Base-by-base conservation (phyloP, 2,797 vertebrate species). In the Eremophila alpestris region DNA sequence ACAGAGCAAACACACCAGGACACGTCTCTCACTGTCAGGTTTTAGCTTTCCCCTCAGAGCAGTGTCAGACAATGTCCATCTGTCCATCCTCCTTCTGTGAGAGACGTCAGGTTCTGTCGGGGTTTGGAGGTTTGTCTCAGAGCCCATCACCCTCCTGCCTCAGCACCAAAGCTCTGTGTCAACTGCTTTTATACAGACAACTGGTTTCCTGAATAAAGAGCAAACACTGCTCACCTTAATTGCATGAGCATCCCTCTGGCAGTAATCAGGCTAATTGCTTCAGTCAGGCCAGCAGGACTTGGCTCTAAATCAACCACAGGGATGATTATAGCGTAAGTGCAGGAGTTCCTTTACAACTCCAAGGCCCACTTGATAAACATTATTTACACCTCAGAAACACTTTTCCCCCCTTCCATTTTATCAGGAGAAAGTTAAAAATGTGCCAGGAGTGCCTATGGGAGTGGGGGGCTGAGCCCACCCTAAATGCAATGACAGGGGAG, bases 231-330 rank as follows among this genome's bases (percentile, higher is more conserved):
- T 93, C 87, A 88, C 94, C 92, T 95, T 91, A 93, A 92, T 83
- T 81, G 89, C 43, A 40, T 36, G 76, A 89, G 52, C n/a, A 89
- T 86, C 91, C 95, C 92, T 91, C 69, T 1, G 15, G 92, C 87
- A 83, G 73, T 92, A 92, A 89, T 92, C 79, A 94, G 55, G 69
- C 92, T 95, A 96, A 95, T 96, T 93, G 69, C 85, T 67, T 95
- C 82, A 59, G 52, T 76, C 86, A 90, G 82, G 76, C 89, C 82
- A 85, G 90, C 89, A 92, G 76, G 87, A 86, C 79, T 86, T 94
- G 93, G 91, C 89, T 86, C 52, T 79, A 91, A 88, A 78, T 89
- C 94, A 96, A 76, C 79, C 52, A 88, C 69, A 58, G 67, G 75
- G 83, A 93, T 76, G 11, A 86, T 86, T 69, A 27, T 65, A 86